Base-by-base conservation (phyloP, 2,797 vertebrate genomes). In the Phrynocephalus forsythii region DNA sequence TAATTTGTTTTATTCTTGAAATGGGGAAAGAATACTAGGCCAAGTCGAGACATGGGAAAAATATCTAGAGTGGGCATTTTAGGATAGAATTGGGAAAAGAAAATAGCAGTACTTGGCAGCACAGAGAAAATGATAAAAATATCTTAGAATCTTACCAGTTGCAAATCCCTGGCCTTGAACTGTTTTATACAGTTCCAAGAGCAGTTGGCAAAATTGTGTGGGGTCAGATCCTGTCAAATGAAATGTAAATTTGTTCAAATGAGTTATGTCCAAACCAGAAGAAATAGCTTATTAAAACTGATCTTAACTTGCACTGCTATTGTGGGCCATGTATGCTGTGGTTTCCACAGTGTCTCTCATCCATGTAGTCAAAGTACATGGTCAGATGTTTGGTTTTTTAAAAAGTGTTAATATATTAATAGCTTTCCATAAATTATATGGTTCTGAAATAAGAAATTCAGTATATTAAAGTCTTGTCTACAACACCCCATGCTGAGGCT, bases 41-140 rank as follows among this genome's bases (percentile, higher is more conserved):
- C 91, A 92, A 91, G 84, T 85, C 95, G 95, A 95, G 95, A 95
- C 95, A 96, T 94, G 95, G 95, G 83, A 89, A 93, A 96, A 95
- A 87, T 95, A 94, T 94, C 94, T 94, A 88, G 68, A 91, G 81
- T 80, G 83, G 88, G 95, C 89, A 72, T 94, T 94, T 95, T 94
- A 94, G 94, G 94, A 95, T 94, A 75, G 76, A 90, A 94, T 89
- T 90, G 90, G 88, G 91, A 90, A 93, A 91, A 94, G 92, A 88
- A 87, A 92, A 92, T 86, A 88, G 87, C 84, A 96, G 92, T 87
- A 79, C 79, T 94, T 91, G 92, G 93, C 90, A 90, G 93, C 93
- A 92, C 79, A 91, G 68, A 94, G 94, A 33, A 15, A 66, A 9
- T 81, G 75, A 91, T 92, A 91, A 93, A 96, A 95, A 94, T 95